Evolutionary conservation across 2,797 vertebrate species (phyloP), one percentile per base, ranked within the genome.

Genomic region (Microctenopoma lineatum): DNA sequence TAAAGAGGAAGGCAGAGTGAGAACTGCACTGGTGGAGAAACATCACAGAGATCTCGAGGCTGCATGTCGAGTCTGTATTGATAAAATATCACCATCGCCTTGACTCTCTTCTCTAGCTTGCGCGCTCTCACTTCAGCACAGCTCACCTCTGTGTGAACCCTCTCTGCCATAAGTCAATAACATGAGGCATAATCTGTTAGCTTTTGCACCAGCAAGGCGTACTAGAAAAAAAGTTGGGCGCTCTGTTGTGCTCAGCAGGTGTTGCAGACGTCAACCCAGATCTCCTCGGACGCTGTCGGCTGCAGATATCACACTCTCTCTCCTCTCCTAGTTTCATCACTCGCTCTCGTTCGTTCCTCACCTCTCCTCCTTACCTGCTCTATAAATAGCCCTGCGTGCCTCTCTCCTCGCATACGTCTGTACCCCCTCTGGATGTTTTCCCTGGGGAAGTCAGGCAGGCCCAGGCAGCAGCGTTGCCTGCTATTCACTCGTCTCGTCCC

Each of bases 331-430:
- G 53, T 77, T 66, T 65, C 18, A 34, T 59, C 60, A 15, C 54
- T 32, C 57, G 11, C 6, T 47, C 68, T 58, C 56, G 36, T 68
- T 72, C 61, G 70, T 46, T 53, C 70, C 75, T 72, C 81, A 84
- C 79, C 66, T 81, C 79, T 87, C 65, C 72, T 86, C 84, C 81
- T 84, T 81, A 83, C 79, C 77, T 69, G 67, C 76, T 75, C 90
- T 87, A 91, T 86, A 90, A 92, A 93, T 92, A 93, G 86, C 69
- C 56, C 55, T 11, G 57, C 38, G 44, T 21, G 64, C 79, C 29
- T 32, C 59, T 88, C 72, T 83, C 61, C 79, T 75, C 70, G 12
- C 25, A 70, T 52, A 50, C 63, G 60, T 85, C 84, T 86, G 52
- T 78, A 80, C 82, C 75, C 29, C 74, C 75, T 77, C 66, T 62